These are phyloP conservation scores for Myathropa florea DNA, from an alignment of 2,888 invertebrate genomes.

Conservation along the genomic window DNA sequence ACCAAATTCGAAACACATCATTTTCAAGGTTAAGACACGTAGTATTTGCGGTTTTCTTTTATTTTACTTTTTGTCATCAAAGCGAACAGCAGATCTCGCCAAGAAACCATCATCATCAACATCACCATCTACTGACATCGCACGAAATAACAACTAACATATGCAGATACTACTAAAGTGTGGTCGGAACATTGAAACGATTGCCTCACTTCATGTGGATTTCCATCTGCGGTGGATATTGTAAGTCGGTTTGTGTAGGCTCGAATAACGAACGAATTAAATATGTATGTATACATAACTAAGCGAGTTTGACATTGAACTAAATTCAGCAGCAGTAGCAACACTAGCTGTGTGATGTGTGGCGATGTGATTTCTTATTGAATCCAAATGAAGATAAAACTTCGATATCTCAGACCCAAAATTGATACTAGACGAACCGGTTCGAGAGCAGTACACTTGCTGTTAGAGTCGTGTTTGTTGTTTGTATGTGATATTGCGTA, in stretches of 20 bases:
- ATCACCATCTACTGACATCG: slow-evolving; percentile 42
- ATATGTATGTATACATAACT: slow-evolving; percentile 24
- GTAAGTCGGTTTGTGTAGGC: slow-evolving; percentile 54
- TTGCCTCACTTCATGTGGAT: slow-evolving; percentile 58
- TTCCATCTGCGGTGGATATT: slow-evolving; percentile 60
- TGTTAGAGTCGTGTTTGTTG: slow-evolving; percentile 11
- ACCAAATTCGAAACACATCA: slow-evolving; percentile 30
- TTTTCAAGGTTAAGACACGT: slow-evolving; percentile 55
- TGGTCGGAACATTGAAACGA: slow-evolving; percentile 51
- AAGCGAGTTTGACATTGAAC: slow-evolving; percentile 68
- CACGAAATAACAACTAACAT: slow-evolving; percentile 35
- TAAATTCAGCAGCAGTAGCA: slow-evolving; percentile 58
- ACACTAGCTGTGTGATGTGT: slow-evolving; percentile 36
- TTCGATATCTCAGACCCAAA: slow-evolving; percentile 49
- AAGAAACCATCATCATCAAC: slow-evolving; percentile 42
- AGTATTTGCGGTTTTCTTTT: not conserved
- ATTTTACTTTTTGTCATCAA: slow-evolving; percentile 6
- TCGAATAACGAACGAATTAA: slow-evolving; percentile 41
- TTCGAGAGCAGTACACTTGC: slow-evolving; percentile 51
- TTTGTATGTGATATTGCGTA: slow-evolving; percentile 48
- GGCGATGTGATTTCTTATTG: slow-evolving; percentile 53
- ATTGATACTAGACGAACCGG: slow-evolving; percentile 61
- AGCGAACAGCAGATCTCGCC: slow-evolving; percentile 15
- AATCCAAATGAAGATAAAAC: slow-evolving; percentile 58
- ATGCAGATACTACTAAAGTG: slow-evolving; percentile 49